Percentiles rank a stretch among this genome's conserved stretches.
Evolutionary conservation across 2,113 vertebrate species (phyloP).

Genomic region (Brachirus orientalis): DNA sequence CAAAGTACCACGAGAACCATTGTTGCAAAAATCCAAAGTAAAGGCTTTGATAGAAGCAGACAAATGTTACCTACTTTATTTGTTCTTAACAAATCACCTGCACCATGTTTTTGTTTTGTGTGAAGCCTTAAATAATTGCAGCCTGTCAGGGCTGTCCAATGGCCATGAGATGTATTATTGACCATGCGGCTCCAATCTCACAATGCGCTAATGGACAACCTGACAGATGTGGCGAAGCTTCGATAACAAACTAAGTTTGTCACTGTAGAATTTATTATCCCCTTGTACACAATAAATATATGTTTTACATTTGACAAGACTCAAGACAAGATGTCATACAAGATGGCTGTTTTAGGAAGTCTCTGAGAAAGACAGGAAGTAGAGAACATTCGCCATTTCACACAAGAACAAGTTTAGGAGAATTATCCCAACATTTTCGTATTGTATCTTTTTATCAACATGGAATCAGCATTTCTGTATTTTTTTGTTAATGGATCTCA

Average conservation of each 20-base stretch:
- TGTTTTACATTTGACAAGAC: background rate
- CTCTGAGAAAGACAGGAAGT: too few species aligned
- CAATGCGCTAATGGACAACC: constrained; percentile 37
- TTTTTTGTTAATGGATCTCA: too few species aligned
- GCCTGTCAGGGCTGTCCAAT: constrained; percentile 44
- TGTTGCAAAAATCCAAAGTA: constrained; percentile 13
- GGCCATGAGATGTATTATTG: constrained; percentile 47
- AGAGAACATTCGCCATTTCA: background rate
- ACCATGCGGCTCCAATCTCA: constrained; percentile 20
- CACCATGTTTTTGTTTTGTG: constrained; percentile 32
- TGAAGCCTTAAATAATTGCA: constrained; percentile 53
- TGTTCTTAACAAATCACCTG: constrained; percentile 40
- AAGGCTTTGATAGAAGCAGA: constrained; percentile 37
- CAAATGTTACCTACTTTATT: constrained; percentile 25
- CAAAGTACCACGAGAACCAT: constrained; percentile 22
- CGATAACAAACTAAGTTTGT: constrained; percentile 24
- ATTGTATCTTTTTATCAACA: too few species aligned
- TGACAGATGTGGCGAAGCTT: constrained; percentile 27
- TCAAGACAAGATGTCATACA: background rate
- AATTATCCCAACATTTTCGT: too few species aligned
- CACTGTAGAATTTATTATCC: constrained; percentile 16
- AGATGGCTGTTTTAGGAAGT: background rate
- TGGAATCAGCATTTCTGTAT: too few species aligned
- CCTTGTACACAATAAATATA: background rate
- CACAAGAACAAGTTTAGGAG: too few species aligned